Evolutionary conservation across 35 echinoderm and acorn worm species (phyloP).

Genomic region (Heliocidaris tuberculata): DNA sequence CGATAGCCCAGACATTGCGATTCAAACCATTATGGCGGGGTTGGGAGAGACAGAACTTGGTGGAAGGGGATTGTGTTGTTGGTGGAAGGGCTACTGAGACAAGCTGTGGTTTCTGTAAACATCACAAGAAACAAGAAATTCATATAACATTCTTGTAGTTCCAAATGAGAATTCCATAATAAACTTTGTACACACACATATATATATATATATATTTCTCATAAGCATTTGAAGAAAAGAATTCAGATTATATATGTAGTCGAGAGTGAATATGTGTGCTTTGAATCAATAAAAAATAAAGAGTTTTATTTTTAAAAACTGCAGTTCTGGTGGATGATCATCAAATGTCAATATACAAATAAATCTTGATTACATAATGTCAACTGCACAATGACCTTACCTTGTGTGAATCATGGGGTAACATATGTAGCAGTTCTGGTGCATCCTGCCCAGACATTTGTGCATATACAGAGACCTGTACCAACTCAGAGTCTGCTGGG

Average conservation of each 20-base stretch:
- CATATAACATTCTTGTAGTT: too few species aligned
- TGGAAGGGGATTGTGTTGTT: constrained; percentile 50
- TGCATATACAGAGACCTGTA: constrained; percentile 73
- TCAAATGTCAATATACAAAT: too few species aligned
- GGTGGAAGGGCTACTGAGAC: constrained; percentile 75
- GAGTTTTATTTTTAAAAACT: too few species aligned
- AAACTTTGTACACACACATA: too few species aligned
- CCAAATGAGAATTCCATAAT: too few species aligned
- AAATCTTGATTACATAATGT: background rate
- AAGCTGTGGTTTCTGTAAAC: constrained; percentile 72
- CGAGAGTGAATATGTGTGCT: too few species aligned
- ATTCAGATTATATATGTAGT: background rate
- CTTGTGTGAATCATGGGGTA: constrained; percentile 79
- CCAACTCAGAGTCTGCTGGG: constrained; percentile 71
- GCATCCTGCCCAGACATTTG: constrained; percentile 44
- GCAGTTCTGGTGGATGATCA: too few species aligned
- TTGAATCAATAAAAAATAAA: too few species aligned
- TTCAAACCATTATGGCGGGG: constrained; percentile 65
- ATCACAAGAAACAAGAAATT: background rate
- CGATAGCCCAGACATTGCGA: constrained; percentile 93
- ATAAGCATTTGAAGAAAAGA: background rate
- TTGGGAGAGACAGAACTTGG: constrained; percentile 84
- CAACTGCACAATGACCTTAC: constrained; percentile 26
- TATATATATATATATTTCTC: background rate
- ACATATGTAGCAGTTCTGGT: constrained; percentile 48